These are phyloP conservation scores for Esox lucius DNA, from an alignment of 2,797 vertebrate genomes.

Conservation along the genomic window DNA sequence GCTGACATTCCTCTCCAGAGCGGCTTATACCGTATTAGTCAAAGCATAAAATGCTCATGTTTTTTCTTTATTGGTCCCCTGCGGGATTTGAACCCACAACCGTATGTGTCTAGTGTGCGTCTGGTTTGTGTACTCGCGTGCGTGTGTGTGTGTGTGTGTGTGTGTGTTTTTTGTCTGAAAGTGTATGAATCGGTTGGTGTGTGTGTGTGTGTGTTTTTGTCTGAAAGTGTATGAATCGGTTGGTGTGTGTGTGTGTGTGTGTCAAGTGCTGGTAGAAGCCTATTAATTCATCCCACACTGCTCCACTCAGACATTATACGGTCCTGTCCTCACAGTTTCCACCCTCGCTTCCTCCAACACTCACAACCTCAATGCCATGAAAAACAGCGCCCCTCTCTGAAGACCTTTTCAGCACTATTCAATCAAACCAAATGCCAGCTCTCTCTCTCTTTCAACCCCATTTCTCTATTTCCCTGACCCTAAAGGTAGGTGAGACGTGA, in stretches of 20 bases:
- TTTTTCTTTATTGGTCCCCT: constrained; percentile 44
- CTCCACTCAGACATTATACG: constrained; percentile 53
- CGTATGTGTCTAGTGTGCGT: background rate
- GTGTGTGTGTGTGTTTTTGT: constrained; percentile 12
- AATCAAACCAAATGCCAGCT: constrained; percentile 31
- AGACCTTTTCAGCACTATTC: constrained; percentile 36
- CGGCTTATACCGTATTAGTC: too few species aligned
- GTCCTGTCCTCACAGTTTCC: constrained; percentile 59
- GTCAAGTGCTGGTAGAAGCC: constrained; percentile 37
- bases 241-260: constrained; percentile 37
- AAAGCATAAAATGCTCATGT: background rate
- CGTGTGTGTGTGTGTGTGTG: constrained; percentile 31
- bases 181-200: constrained; percentile 14
- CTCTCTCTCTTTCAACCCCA: constrained; percentile 49
- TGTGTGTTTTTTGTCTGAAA: background rate
- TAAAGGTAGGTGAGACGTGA: background rate
- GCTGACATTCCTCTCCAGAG: too few species aligned
- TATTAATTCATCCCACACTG: constrained; percentile 52
- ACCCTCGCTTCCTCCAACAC: constrained; percentile 51
- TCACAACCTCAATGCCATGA: constrained; percentile 52
- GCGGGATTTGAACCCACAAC: too few species aligned
- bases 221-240: background rate
- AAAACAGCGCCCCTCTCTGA: constrained; percentile 51
- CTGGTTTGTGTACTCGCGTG: constrained; percentile 10
- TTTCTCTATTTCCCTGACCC: constrained; percentile 8